Evolutionary conservation across 2,888 invertebrate species (phyloP).

Genomic region (Drosophila subquinaria): DNA sequence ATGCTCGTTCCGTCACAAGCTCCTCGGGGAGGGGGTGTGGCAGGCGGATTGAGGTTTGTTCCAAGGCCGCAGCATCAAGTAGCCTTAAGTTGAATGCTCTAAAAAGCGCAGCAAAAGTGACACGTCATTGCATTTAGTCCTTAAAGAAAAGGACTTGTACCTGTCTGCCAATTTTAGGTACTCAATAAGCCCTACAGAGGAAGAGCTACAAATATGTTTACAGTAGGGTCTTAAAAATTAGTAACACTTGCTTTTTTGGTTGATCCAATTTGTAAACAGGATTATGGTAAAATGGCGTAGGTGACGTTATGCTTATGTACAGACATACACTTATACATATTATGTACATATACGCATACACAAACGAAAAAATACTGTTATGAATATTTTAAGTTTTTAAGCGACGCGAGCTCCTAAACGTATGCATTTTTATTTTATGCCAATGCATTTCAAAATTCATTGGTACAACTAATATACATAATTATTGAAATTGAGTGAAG

Average conservation of each 20-base stretch:
- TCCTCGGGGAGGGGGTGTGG: neutral
- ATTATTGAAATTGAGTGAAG: too few species aligned
- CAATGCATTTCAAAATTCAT: too few species aligned
- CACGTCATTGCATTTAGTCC: conserved; percentile 19
- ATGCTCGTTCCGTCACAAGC: conserved; percentile 24
- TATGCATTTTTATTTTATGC: too few species aligned
- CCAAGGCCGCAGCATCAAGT: conserved; percentile 42
- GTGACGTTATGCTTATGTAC: too few species aligned
- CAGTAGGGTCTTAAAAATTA: neutral
- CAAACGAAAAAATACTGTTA: too few species aligned
- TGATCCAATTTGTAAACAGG: neutral
- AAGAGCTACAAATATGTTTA: neutral
- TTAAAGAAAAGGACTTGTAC: neutral
- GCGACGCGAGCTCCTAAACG: too few species aligned
- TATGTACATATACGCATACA: too few species aligned
- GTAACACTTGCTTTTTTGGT: neutral
- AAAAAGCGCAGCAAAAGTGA: conserved; percentile 10
- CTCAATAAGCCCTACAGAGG: neutral
- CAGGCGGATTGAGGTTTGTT: neutral
- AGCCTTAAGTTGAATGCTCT: conserved; percentile 38
- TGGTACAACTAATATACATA: too few species aligned
- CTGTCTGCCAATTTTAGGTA: neutral
- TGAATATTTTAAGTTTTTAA: too few species aligned
- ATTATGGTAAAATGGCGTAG: too few species aligned
- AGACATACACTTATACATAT: too few species aligned